Conservation (phyloP, 2,888 invertebrate species). For the Drosophila mimica region DNA sequence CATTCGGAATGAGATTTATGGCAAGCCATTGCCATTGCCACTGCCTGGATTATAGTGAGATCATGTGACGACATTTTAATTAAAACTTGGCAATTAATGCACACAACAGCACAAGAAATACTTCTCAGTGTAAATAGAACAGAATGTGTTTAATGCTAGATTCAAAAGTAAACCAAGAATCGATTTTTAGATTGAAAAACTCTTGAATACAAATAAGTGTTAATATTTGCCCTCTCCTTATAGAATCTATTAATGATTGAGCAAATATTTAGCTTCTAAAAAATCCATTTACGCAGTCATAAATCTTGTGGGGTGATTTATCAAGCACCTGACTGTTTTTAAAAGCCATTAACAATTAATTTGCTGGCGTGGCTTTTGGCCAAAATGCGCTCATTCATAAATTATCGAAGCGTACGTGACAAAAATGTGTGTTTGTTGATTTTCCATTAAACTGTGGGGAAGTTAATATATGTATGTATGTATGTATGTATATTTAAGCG, state of each 20-base stretch:
- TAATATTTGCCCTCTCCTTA: not conserved
- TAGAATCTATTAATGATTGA: not conserved
- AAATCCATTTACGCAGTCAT: conserved; percentile 6
- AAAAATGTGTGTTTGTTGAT: conserved; percentile 54
- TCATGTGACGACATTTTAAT: conserved; percentile 71
- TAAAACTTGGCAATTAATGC: conserved; percentile 60
- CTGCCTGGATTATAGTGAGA: conserved; percentile 45
- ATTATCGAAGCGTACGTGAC: conserved; percentile 65
- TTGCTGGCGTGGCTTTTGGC: conserved; percentile 34
- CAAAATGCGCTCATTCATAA: conserved; percentile 55
- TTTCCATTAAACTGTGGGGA: conserved; percentile 25
- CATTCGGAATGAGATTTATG: conserved; percentile 64
- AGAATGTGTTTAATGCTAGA: not conserved
- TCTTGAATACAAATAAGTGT: not conserved
- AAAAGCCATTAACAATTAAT: conserved; percentile 54
- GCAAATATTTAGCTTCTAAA: not conserved
- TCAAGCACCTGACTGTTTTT: conserved; percentile 33
- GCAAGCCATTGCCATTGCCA: conserved; percentile 68
- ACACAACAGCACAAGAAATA: not conserved
- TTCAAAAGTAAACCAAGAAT: not conserved
- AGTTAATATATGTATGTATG: not conserved
- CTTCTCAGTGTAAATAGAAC: not conserved
- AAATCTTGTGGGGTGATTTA: conserved; percentile 37
- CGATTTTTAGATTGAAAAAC: not conserved
- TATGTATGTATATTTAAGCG: not conserved